Evolutionary conservation across 2,888 invertebrate genomes (phyloP), one percentile per base, ranked within the genome.

Genomic region (Panopea generosa): DNA sequence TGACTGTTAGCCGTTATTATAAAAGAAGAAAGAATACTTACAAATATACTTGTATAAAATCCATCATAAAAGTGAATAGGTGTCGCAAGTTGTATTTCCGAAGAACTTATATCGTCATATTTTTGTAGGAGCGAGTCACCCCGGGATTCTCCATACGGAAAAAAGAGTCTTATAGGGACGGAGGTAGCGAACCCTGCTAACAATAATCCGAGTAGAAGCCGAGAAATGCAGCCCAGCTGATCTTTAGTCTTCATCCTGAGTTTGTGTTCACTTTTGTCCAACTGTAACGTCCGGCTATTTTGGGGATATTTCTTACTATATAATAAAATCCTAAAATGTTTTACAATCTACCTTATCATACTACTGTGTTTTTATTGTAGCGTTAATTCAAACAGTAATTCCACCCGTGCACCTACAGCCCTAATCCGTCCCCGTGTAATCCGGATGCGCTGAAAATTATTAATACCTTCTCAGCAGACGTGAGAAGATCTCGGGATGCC

Each of bases 51-150:
- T 67, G 95, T 95, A 92, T 96, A 97, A 77, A 93, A 93, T 83
- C 95, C 95, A 84, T 96, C 96, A 92, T 95, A 98, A 93, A 97
- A 97, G 59, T 94, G 94, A 66, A 98, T 94, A 1, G 97, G 96
- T 43, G 95, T 95, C 87, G 94, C 94, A 1, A 97, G 94, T 2
- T 91, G 89, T 6, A 95, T 93, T 90, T 96, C 96, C 0, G 94
- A 94, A 14, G 95, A 95, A n/a, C 95, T 94, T 18, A 94, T 93
- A 81, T 96, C 96, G 84, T 95, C 94, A 0, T 94, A 94, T 1
- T 91, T 87, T 7, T 90, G 84, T 63, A 96, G 91, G 43, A 92
- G 89, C 56, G 93, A 91, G 89, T 95, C 95, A 75, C 94, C 92
- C 0, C 82, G 74, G 4, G 93, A 93, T 0, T 90, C 91, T 11